Percentiles rank a stretch among this genome's conserved stretches.
Conservation (phyloP, 2,113 vertebrate species). For the Perognathus longimembris region DNA sequence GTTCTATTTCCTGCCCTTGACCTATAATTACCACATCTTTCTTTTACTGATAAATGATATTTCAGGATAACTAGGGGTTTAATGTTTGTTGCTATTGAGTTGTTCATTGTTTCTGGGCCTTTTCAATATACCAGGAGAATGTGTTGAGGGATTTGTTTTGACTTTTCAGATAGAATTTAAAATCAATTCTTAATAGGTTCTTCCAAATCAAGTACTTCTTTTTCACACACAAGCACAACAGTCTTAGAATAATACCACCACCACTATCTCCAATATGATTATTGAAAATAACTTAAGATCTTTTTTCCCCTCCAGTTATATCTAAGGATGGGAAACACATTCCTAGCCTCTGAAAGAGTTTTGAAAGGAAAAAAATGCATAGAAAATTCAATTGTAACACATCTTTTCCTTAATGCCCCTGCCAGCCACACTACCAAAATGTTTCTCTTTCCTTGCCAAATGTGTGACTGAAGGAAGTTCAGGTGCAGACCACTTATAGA, state of each 20-base stretch:
- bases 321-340: neutral
- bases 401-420: neutral
- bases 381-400: neutral
- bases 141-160: neutral
- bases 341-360: slow-evolving; percentile 8
- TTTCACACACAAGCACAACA: neutral
- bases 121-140: neutral
- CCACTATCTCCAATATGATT: neutral
- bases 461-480: slow-evolving; percentile 22
- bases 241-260: slow-evolving; percentile 2
- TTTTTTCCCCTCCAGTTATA: neutral
- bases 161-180: slow-evolving; percentile 19
- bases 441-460: slow-evolving; percentile 5
- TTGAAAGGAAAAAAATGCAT: slow-evolving; percentile 9
- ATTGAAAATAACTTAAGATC: slow-evolving; percentile 27
- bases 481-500: neutral
- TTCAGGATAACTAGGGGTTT: neutral
- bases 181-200: slow-evolving; percentile 49
- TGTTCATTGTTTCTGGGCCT: slow-evolving; percentile 15
- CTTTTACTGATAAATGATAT: slow-evolving; percentile 16
- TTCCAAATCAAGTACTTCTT: too few relatives aligned
- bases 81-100: neutral
- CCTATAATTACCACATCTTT: neutral
- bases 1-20: neutral
- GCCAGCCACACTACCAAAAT: neutral